phyloP scores from a whole-genome alignment of 2,797 vertebrate genomes.

The Lutjanus campechanus region DNA sequence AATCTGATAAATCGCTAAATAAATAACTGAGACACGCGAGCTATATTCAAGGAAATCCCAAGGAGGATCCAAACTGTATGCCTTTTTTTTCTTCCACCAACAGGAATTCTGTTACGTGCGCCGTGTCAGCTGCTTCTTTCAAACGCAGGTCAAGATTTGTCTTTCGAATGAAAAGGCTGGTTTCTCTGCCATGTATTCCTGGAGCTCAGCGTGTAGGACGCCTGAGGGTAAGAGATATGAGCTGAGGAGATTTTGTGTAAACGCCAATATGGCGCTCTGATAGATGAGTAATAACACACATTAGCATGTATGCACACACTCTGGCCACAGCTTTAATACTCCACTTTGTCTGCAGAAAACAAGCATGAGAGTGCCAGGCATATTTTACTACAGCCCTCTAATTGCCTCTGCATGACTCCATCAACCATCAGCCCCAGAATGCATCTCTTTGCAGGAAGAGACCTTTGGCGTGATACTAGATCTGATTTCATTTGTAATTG shows the following conservation, averaged over 20 bases:
- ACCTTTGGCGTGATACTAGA: not conserved
- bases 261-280: conserved; percentile 54
- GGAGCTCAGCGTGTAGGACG: not conserved
- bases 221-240: conserved; percentile 40
- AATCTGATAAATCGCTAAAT: conserved; percentile 3
- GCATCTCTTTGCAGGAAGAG: conserved; percentile 2
- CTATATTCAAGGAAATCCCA: conserved; percentile 1
- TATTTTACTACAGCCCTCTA: conserved; percentile 19
- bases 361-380: not conserved
- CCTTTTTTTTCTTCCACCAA: not conserved
- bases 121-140: conserved; percentile 11
- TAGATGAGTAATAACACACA: conserved; percentile 57
- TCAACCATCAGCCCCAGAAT: conserved; percentile 3
- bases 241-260: conserved; percentile 41
- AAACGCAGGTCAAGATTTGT: conserved; percentile 28
- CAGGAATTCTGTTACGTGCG: not conserved
- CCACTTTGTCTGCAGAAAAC: conserved; percentile 26
- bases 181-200: conserved; percentile 18
- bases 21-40: not conserved
- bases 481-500: conserved; percentile 9
- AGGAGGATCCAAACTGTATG: not conserved
- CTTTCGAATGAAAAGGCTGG: not conserved
- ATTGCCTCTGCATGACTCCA: conserved; percentile 21
- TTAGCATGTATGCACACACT: conserved; percentile 63
- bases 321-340: conserved; percentile 15